A percentile compares a stretch with the other conserved stretches of the same genome.
phyloP scores from a whole-genome alignment of 1,140 invertebrate species.

The Lucilia sericata region DNA sequence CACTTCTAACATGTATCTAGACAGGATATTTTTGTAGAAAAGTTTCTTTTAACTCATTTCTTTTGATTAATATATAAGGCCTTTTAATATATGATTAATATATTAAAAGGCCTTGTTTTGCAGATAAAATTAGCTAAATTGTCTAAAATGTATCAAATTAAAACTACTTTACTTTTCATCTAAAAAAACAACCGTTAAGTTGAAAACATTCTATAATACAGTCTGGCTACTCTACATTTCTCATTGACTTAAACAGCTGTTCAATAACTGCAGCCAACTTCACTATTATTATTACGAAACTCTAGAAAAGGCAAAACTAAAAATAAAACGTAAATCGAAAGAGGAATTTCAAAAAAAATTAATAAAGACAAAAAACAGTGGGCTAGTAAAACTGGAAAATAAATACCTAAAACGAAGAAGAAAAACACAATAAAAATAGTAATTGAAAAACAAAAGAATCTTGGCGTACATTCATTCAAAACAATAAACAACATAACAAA shows the following conservation, averaged over 20 bases:
- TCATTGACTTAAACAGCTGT: not conserved
- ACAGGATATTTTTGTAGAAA: too few relatives aligned
- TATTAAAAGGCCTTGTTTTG: too few relatives aligned
- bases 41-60: too few relatives aligned
- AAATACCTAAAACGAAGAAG: not conserved
- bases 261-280: conserved; percentile 22
- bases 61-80: too few relatives aligned
- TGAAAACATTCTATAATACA: too few relatives aligned
- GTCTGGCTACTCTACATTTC: not conserved
- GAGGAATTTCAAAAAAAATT: not conserved
- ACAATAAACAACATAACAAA: not conserved
- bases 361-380: not conserved
- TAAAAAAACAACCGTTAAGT: too few relatives aligned
- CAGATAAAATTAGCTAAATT: too few relatives aligned
- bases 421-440: not conserved
- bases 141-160: too few relatives aligned
- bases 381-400: not conserved
- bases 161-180: too few relatives aligned
- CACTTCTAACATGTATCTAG: too few relatives aligned
- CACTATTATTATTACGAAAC: not conserved
- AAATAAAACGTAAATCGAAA: not conserved
- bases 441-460: conserved; percentile 32
- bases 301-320: not conserved
- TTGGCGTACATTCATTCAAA: not conserved
- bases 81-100: too few relatives aligned